These are phyloP conservation scores for Trachymyrmex septentrionalis DNA, from an alignment of 1,140 invertebrate genomes.

Conservation along the genomic window DNA sequence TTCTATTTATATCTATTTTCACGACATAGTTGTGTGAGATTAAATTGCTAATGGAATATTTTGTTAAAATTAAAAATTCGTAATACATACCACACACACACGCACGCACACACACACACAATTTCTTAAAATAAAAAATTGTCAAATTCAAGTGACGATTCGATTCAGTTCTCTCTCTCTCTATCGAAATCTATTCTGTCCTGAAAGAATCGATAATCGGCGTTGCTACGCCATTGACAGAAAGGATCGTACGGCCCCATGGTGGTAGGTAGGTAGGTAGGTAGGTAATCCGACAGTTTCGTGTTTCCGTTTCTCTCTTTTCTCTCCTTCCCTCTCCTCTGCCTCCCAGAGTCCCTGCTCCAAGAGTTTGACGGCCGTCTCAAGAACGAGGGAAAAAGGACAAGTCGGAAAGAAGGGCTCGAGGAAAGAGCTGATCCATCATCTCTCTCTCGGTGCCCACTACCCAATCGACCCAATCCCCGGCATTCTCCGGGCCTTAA, in stretches of 20 bases:
- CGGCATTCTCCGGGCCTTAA: slow-evolving; percentile 8
- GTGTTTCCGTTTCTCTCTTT: slow-evolving; percentile 63
- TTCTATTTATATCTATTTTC: not conserved
- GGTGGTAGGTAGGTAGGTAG: slow-evolving; percentile 58
- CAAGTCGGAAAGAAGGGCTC: slow-evolving; percentile 56
- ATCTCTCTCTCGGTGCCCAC: slow-evolving; percentile 54
- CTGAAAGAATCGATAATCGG: slow-evolving; percentile 35
- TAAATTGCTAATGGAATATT: not conserved
- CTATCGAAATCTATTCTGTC: not conserved
- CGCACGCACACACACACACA: not conserved
- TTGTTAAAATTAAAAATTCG: not conserved
- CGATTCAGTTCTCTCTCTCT: not conserved
- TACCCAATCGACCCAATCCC: no score
- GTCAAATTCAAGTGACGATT: not conserved
- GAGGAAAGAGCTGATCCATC: slow-evolving; percentile 68
- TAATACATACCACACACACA: not conserved
- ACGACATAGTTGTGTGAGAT: not conserved
- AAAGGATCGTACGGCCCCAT: slow-evolving; percentile 34
- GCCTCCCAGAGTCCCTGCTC: not conserved
- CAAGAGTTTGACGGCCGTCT: slow-evolving; percentile 63
- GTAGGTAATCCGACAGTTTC: slow-evolving; percentile 60
- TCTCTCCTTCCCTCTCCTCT: slow-evolving; percentile 2
- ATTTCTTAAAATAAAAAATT: not conserved
- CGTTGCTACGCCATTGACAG: slow-evolving; percentile 60
- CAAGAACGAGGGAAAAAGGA: slow-evolving; percentile 66